Percentiles rank a stretch among this genome's conserved stretches.
Conservation (phyloP, 2,113 vertebrate species). For the Sorex araneus region DNA sequence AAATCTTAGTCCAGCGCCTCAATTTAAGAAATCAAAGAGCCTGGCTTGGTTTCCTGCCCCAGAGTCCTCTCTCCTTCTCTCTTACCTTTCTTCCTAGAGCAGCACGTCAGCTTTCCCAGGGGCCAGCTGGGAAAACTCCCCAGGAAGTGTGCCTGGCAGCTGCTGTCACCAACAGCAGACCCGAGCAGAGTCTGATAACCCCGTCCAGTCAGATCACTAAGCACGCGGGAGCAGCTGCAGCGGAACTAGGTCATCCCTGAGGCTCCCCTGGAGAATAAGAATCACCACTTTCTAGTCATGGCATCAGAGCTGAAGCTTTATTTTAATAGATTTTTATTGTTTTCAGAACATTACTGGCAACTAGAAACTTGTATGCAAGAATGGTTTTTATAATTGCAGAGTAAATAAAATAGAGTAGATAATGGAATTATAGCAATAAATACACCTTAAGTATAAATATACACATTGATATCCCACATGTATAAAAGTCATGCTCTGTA, state of each 20-base stretch:
- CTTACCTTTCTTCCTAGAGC: neutral
- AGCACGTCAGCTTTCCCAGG: neutral
- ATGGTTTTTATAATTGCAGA: conserved; percentile 79
- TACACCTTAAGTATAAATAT: conserved; percentile 78
- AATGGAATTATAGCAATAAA: conserved; percentile 78
- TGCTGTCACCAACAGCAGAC: neutral
- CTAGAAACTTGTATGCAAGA: conserved; percentile 87
- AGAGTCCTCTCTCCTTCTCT: neutral
- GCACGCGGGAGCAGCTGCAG: neutral
- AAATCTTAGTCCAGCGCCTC: too few relatives aligned
- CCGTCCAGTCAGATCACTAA: neutral
- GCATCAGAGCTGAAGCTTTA: conserved; percentile 73
- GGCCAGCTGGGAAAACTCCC: too few relatives aligned
- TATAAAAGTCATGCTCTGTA: conserved; percentile 84
- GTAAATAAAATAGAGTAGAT: conserved; percentile 85
- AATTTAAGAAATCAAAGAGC: neutral
- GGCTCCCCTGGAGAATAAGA: neutral
- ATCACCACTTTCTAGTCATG: neutral
- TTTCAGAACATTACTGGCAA: conserved; percentile 86
- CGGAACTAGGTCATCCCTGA: neutral
- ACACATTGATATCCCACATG: conserved; percentile 63
- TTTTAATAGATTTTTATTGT: conserved; percentile 67
- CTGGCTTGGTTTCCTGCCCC: neutral
- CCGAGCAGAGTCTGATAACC: neutral
- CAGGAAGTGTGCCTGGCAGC: accelerated